Base-by-base conservation (phyloP, 92 coral and sea anemone species). In the Heliopora coerulea region DNA sequence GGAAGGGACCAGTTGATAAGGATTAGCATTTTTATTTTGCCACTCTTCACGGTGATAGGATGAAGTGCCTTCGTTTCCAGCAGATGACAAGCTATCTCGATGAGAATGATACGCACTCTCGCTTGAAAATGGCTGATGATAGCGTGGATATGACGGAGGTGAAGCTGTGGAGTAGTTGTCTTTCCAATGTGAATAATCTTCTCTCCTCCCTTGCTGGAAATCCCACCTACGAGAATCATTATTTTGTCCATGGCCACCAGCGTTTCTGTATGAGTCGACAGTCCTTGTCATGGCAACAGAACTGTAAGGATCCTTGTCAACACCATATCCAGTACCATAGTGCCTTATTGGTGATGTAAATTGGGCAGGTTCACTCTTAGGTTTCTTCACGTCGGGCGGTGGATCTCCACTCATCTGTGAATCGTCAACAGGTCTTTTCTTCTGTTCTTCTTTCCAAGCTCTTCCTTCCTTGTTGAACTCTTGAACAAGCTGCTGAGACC, bases 381-480 rank as follows among this genome's bases (percentile, higher is more conserved):
- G 63, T 10, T 41, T 48, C 33, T 82, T 82, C 17, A 31, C 48
- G 14, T 17, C 28, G 32, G 77, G 24, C n/a, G 3, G 7, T 26
- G 74, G 59, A 17, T 73, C 61, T 31, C 26, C 25, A 7, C 67
- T 42, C 27, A 17, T 72, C 40, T 42, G 70, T 35, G 44, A 46
- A 15, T 15, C 41, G 13, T 82, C 86, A 34, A 17, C 40, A 21
- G 82, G 65, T 49, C 82, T 54, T 48, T 82, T 82, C 21, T 48
- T 27, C 56, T 41, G 42, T 3, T 40, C 62, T 39, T 90, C 86
- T 58, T 83, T 83, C 66, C 82, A 95, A 25, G 72, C 82, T 59
- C 81, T 78, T n/a, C 96, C 99, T 33, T 86, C 96, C 0, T 44
- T 62, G 15, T 80, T 89, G 69, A 79, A 95, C 60, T 90, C 85